phyloP scores from a whole-genome alignment of 2,888 invertebrate genomes.

The Gastracanthus pulcherrimus region DNA sequence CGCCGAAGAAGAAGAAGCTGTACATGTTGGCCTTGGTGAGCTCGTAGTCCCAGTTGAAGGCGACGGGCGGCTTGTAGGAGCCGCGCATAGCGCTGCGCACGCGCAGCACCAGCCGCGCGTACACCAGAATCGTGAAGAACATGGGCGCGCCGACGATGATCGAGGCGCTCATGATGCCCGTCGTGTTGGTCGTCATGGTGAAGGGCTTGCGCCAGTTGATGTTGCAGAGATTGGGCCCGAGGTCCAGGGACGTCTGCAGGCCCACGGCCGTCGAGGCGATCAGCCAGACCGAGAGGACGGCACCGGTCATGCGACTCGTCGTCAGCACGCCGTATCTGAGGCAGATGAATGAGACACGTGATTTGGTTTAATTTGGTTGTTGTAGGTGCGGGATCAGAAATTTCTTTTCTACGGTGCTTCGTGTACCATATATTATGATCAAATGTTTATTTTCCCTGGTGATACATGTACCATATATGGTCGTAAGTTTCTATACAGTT shows the following conservation, averaged over 20 bases:
- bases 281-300: conserved; percentile 81
- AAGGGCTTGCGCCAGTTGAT: conserved; percentile 78
- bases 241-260: conserved; percentile 81
- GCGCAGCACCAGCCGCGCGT: conserved; percentile 78
- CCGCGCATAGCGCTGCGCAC: conserved; percentile 80
- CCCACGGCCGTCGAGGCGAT: conserved; percentile 80
- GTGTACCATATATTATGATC: too few species aligned
- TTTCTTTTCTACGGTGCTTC: too few species aligned
- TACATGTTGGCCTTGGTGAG: conserved; percentile 83
- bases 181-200: conserved; percentile 78
- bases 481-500: too few species aligned
- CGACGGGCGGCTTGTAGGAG: conserved; percentile 82
- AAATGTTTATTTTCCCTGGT: too few species aligned
- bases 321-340: conserved; percentile 78
- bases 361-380: background rate
- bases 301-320: conserved; percentile 78
- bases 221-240: conserved; percentile 85
- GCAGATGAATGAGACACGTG: background rate
- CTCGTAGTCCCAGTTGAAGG: conserved; percentile 82
- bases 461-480: too few species aligned
- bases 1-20: conserved; percentile 82
- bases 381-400: background rate
- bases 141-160: conserved; percentile 82
- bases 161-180: conserved; percentile 78
- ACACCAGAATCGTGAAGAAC: conserved; percentile 79